These are phyloP conservation scores for Charaxes varanes DNA, from an alignment of 1,140 invertebrate genomes.

Conservation along the genomic window DNA sequence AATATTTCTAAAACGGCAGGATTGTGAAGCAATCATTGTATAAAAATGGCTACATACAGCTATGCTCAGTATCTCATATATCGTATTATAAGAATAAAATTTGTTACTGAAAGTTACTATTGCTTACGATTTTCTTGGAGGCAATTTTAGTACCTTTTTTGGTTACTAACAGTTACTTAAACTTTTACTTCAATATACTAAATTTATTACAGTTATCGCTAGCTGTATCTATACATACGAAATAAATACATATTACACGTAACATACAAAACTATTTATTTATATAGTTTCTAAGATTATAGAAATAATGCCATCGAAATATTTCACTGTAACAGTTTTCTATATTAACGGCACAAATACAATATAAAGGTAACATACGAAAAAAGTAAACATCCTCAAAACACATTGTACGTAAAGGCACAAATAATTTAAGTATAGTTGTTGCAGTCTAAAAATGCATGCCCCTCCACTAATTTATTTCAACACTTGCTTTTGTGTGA, in stretches of 20 bases:
- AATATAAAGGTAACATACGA: constrained; percentile 20
- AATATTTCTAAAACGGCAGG: constrained; percentile 7
- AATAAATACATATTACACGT: constrained; percentile 20
- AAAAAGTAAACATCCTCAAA: constrained; percentile 8
- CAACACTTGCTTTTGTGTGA: too few relatives aligned
- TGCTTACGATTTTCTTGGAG: constrained; percentile 40
- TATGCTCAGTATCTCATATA: constrained; percentile 13
- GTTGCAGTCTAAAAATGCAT: too few relatives aligned
- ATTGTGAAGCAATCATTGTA: constrained; percentile 16
- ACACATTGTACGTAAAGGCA: constrained; percentile 44
- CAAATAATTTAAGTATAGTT: constrained; percentile 64
- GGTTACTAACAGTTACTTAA: constrained; percentile 4
- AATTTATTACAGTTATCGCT: constrained; percentile 5
- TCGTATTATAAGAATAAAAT: constrained; percentile 22
- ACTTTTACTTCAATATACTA: constrained; percentile 3
- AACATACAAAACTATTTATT: constrained; percentile 23
- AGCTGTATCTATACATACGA: constrained; percentile 5
- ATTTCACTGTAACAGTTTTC: too few relatives aligned
- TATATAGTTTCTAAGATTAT: constrained; percentile 4
- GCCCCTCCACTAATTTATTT: too few relatives aligned
- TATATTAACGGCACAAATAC: constrained; percentile 5
- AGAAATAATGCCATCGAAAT: not conserved
- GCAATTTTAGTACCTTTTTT: constrained; percentile 12
- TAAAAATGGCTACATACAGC: constrained; percentile 11
- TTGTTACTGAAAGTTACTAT: constrained; percentile 26